Percentiles rank a stretch among this genome's conserved stretches.
phyloP scores from a whole-genome alignment of 2,888 invertebrate genomes.

The Lasioglossum zephyrum region DNA sequence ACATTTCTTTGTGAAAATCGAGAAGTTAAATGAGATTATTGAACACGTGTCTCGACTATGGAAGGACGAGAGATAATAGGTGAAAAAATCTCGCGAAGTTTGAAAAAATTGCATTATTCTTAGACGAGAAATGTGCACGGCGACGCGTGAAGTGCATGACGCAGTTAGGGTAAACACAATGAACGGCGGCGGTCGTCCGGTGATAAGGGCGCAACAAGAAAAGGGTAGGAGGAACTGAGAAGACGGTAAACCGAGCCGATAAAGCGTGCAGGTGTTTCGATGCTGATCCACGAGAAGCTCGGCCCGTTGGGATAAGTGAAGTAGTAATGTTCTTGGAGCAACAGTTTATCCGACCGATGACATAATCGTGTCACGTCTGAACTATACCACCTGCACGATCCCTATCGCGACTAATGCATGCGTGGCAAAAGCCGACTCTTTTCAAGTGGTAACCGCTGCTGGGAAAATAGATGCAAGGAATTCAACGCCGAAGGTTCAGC shows the following conservation, averaged over 20 bases:
- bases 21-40: background rate
- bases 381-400: conserved; percentile 73
- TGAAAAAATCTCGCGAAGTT: background rate
- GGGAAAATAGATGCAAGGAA: conserved; percentile 55
- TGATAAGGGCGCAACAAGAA: conserved; percentile 54
- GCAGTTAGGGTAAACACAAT: conserved; percentile 56
- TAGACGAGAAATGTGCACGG: conserved; percentile 1
- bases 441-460: conserved; percentile 58
- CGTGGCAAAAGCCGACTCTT: conserved; percentile 71
- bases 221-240: conserved; percentile 45
- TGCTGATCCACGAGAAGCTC: conserved; percentile 72
- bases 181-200: conserved; percentile 17
- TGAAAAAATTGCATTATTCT: background rate
- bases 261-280: conserved; percentile 73
- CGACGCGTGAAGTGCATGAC: conserved; percentile 44
- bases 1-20: too few species aligned
- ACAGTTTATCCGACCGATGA: conserved; percentile 72
- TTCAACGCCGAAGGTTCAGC: conserved; percentile 46
- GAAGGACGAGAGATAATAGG: background rate
- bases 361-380: conserved; percentile 73
- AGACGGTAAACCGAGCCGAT: conserved; percentile 72
- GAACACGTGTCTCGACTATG: background rate
- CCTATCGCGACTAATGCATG: conserved; percentile 68
- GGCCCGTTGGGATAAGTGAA: conserved; percentile 47
- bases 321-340: conserved; percentile 63